Base-by-base conservation (phyloP, 2,888 invertebrate species). In the Agrochola lychnidis region DNA sequence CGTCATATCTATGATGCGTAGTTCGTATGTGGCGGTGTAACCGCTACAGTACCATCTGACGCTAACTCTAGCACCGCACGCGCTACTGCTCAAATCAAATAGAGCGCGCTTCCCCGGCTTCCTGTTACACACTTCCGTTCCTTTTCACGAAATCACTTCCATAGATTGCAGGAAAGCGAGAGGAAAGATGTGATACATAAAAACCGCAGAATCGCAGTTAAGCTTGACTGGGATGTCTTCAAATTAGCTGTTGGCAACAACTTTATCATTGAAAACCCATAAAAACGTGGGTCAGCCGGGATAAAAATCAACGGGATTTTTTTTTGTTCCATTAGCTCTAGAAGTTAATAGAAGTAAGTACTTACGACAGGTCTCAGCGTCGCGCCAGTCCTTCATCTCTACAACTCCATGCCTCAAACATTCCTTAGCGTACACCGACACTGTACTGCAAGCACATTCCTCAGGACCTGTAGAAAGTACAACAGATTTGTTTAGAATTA, bases 331-430 rank as follows among this genome's bases (percentile, higher is more conserved):
- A 12, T n/a, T 57, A 57, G 25, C 57, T 25, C 25, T 59, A 59
- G 16, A 30, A 59, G 57, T 2, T 59, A 16, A 59, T 16, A 14
- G 25, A 64, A 42, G n/a, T 64, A 10, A 42, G 48, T 67, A 97
- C 98, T 98, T 96, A 99, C 99, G 98, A 91, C 99, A 99, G 66
- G 98, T 97, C 14, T 98, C 97, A n/a, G 97, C 95, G 88, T 98
- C 98, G 70, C 99, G 97, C 99, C 99, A 99, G 62, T 97, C 97
- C 70, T 97, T 95, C 88, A 98, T 96, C 79, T 97, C 94, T 40
- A 97, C 96, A 0, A 98, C 94, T 3, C 98, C 98, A 72, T 97
- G 97, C 7, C 97, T 97, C 6, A 97, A 94, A 89, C 99, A 99
- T 86, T 98, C 98, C 86, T 98, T 97, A 0, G 98, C 98, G 90